Evolutionary conservation across 2,797 vertebrate genomes (phyloP).

Genomic region (Alcedo quadribrachys): DNA sequence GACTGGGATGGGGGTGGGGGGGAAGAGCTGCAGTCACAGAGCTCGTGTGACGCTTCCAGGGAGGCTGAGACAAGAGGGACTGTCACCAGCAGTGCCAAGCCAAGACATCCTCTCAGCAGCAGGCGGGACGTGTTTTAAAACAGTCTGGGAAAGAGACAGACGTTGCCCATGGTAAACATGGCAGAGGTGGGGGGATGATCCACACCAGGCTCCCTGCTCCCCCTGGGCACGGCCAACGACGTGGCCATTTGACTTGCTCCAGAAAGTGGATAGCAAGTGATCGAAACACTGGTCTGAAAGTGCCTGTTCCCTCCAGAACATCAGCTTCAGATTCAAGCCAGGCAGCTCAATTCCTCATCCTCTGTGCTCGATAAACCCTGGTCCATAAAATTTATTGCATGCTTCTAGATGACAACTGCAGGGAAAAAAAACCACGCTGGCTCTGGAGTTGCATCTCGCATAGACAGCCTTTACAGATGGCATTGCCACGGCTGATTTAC

Average conservation of each 20-base stretch:
- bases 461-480: conserved; percentile 50
- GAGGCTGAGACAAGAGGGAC: conserved; percentile 35
- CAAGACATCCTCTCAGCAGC: not conserved
- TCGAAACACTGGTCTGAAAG: not conserved
- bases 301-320: not conserved
- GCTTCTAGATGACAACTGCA: conserved; percentile 59
- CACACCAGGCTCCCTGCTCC: not conserved
- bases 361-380: conserved; percentile 59
- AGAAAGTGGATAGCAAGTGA: conserved; percentile 7
- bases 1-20: not conserved
- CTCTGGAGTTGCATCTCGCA: not conserved
- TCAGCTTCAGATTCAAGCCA: not conserved
- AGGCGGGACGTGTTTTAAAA: not conserved
- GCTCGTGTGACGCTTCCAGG: not conserved
- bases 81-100: not conserved
- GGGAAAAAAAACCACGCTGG: not conserved
- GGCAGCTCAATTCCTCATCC: conserved; percentile 63
- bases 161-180: not conserved
- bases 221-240: fast-evolving
- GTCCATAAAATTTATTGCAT: conserved; percentile 67
- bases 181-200: not conserved
- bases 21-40: not conserved
- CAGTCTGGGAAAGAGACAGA: conserved; percentile 3
- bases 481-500: conserved; percentile 35
- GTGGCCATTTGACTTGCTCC: not conserved